A percentile compares a stretch with the other conserved stretches of the same genome.
These are phyloP conservation scores for Drosophila micromelanica DNA, from an alignment of 1,140 invertebrate species.

Conservation along the genomic window DNA sequence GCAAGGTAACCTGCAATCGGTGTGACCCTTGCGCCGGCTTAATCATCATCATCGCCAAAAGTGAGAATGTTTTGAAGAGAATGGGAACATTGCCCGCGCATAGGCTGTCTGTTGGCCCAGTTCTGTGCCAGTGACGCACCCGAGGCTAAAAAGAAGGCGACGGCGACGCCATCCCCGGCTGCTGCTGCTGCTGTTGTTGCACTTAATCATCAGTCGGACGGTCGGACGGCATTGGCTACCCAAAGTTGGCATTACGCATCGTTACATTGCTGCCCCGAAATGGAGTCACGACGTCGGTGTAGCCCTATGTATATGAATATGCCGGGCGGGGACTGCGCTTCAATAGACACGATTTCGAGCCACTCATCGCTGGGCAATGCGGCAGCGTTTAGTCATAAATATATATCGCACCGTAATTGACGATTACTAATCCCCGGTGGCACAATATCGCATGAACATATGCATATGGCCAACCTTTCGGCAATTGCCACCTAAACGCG, in stretches of 20 bases:
- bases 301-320: slow-evolving; percentile 59
- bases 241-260: slow-evolving; percentile 77
- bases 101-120: slow-evolving; percentile 59
- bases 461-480: slow-evolving; percentile 24
- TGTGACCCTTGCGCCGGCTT: slow-evolving; percentile 45
- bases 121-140: slow-evolving; percentile 70
- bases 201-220: slow-evolving; percentile 64
- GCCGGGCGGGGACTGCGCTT: slow-evolving; percentile 39
- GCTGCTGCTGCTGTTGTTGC: slow-evolving; percentile 54
- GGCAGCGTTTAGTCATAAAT: slow-evolving; percentile 57
- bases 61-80: slow-evolving; percentile 50
- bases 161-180: slow-evolving; percentile 11
- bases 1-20: slow-evolving; percentile 52
- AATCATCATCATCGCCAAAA: slow-evolving; percentile 55
- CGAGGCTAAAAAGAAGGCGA: slow-evolving; percentile 38
- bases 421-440: slow-evolving; percentile 46
- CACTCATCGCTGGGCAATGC: slow-evolving; percentile 60
- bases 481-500: slow-evolving; percentile 21
- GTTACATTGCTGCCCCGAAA: slow-evolving; percentile 49
- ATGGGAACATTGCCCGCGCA: slow-evolving; percentile 21
- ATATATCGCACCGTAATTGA: slow-evolving; percentile 58
- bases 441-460: slow-evolving; percentile 19
- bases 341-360: slow-evolving; percentile 59
- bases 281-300: slow-evolving; percentile 68
- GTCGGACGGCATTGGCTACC: slow-evolving; percentile 46